A percentile compares a stretch with the other conserved stretches of the same genome.
Conservation (phyloP, 2,113 vertebrate genomes). For the Typhlomys cinereus region DNA sequence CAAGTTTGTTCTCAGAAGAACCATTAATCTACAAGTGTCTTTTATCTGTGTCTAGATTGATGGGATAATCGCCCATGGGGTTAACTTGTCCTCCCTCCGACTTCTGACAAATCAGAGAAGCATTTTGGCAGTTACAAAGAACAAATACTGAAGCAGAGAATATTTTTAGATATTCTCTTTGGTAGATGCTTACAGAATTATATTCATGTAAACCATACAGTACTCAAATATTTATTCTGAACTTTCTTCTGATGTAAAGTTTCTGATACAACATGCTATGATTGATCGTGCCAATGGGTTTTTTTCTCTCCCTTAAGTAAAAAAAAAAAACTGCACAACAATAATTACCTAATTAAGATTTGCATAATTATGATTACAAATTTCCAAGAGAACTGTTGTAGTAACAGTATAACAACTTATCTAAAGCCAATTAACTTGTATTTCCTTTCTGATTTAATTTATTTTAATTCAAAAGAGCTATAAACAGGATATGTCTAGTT, state of each 20-base stretch:
- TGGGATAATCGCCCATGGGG: background rate
- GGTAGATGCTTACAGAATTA: background rate
- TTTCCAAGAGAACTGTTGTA: constrained; percentile 82
- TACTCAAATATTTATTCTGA: constrained; percentile 40
- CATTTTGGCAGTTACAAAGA: background rate
- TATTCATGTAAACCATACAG: background rate
- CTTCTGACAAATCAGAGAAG: constrained; percentile 37
- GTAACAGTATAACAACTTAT: constrained; percentile 78
- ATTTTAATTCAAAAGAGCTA: constrained; percentile 78
- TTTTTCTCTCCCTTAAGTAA: constrained; percentile 72
- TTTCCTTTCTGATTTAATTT: constrained; percentile 77
- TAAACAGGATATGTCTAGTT: constrained; percentile 80
- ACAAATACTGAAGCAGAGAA: background rate
- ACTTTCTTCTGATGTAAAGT: constrained; percentile 67
- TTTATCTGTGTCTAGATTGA: background rate
- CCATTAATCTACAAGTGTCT: background rate
- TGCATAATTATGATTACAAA: constrained; percentile 85
- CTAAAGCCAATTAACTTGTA: constrained; percentile 81
- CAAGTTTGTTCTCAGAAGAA: background rate
- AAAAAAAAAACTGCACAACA: constrained; percentile 76
- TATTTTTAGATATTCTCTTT: constrained; percentile 38
- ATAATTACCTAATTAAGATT: constrained; percentile 86
- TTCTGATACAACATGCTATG: constrained; percentile 74
- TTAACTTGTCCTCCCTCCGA: background rate
- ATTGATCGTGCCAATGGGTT: constrained; percentile 76